Percentiles rank a stretch among this genome's conserved stretches.
Evolutionary conservation across 2,113 vertebrate species (phyloP).

Genomic region (Myanophis thanlyinensis): DNA sequence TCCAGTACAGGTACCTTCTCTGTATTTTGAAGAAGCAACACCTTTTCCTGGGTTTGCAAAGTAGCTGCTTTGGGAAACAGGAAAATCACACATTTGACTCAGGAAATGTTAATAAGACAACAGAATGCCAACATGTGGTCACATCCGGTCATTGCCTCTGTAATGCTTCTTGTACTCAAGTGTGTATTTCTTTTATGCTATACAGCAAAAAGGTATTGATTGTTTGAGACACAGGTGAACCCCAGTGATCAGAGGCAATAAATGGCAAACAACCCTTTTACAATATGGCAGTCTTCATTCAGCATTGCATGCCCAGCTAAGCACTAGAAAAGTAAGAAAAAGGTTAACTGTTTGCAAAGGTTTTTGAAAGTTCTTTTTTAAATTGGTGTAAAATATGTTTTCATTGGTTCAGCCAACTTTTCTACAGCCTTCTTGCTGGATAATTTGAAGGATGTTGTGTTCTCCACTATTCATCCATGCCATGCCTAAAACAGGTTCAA

Average conservation of each 20-base stretch:
- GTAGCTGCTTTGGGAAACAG: not conserved
- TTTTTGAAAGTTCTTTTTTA: not conserved
- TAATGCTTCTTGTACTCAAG: not conserved
- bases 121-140: not conserved
- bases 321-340: not conserved
- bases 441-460: no score
- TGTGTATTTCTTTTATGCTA: not conserved
- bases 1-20: not conserved
- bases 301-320: not conserved
- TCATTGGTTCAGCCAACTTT: not conserved
- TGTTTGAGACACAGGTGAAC: not conserved
- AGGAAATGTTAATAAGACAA: not conserved
- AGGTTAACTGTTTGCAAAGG: not conserved
- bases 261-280: not conserved
- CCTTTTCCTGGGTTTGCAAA: not conserved
- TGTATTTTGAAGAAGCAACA: not conserved
- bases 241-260: not conserved
- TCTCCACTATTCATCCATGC: no score
- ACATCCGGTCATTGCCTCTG: not conserved
- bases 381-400: not conserved
- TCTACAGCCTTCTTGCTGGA: not conserved
- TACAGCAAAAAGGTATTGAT: not conserved
- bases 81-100: not conserved
- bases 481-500: no score
- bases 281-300: not conserved